Conservation (phyloP, 37 sponge, comb jelly and placozoan species). For the Ianthella basta region DNA sequence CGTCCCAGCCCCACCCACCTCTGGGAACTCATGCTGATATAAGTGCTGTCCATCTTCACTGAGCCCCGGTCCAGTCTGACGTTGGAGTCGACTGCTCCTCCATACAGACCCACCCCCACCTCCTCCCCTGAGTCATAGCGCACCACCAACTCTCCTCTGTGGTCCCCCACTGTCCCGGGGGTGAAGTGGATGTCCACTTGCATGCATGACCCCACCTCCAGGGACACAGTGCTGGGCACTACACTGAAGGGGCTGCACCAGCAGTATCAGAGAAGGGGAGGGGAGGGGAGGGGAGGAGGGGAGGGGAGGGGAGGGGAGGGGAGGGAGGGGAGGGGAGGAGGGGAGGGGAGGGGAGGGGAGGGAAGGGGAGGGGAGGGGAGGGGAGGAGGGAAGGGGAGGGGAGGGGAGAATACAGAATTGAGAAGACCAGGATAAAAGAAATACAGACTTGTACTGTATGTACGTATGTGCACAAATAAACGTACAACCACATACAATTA, state of each 20-base stretch:
- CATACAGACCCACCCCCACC: slow-evolving; percentile 77
- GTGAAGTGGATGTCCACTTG: slow-evolving; percentile 78
- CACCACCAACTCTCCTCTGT: slow-evolving; percentile 65
- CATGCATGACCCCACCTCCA: slow-evolving; percentile 75
- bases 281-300: too few species aligned
- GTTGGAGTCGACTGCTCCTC: slow-evolving; percentile 85
- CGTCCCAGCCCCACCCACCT: slow-evolving; percentile 39
- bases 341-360: too few species aligned
- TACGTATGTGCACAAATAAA: background rate
- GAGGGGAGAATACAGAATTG: too few species aligned
- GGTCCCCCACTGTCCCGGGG: slow-evolving; percentile 73
- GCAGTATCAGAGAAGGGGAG: background rate
- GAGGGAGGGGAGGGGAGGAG: too few species aligned
- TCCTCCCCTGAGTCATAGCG: slow-evolving; percentile 92
- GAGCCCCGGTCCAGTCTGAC: slow-evolving; percentile 87
- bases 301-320: too few species aligned
- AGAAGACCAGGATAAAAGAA: background rate
- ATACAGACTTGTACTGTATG: background rate
- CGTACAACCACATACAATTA: too few species aligned
- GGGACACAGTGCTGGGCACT: slow-evolving; percentile 66
- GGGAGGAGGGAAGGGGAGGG: too few species aligned
- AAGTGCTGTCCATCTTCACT: slow-evolving; percentile 88
- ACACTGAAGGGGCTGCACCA: slow-evolving; percentile 79
- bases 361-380: too few species aligned
- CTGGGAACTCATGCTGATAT: slow-evolving; percentile 86